phyloP scores from a whole-genome alignment of 2,888 invertebrate genomes.

The Odontomyia ornata region DNA sequence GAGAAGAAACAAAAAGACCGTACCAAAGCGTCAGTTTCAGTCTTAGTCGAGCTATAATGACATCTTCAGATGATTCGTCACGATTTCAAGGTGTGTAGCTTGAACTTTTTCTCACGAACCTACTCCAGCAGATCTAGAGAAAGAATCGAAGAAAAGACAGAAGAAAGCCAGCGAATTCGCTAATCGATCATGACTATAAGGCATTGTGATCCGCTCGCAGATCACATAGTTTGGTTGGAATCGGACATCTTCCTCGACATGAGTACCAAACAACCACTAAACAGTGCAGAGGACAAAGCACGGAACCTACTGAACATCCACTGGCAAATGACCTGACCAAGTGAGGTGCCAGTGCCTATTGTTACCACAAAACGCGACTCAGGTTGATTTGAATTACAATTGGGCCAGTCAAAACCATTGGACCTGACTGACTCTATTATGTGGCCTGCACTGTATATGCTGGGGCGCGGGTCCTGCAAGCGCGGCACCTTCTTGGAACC shows the following conservation, averaged over 20 bases:
- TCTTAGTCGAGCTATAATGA: conserved; percentile 63
- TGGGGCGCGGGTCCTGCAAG: not conserved
- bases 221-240: conserved; percentile 4
- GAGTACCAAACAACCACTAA: not conserved
- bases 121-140: not conserved
- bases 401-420: conserved; percentile 23
- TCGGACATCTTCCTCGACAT: conserved; percentile 8
- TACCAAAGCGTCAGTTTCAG: conserved; percentile 43
- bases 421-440: not conserved
- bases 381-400: conserved; percentile 52
- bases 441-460: not conserved
- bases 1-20: conserved; percentile 56
- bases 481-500: not conserved
- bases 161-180: conserved; percentile 4
- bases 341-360: not conserved
- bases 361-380: conserved; percentile 7
- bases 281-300: not conserved
- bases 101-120: conserved; percentile 52
- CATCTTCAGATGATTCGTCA: conserved; percentile 64
- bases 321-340: not conserved
- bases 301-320: not conserved
- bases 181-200: not conserved
- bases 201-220: not conserved
- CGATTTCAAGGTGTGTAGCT: conserved; percentile 58
- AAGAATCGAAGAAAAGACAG: not conserved